Conservation (phyloP, 2,888 invertebrate genomes). For the Torymus aiolomorphi region DNA sequence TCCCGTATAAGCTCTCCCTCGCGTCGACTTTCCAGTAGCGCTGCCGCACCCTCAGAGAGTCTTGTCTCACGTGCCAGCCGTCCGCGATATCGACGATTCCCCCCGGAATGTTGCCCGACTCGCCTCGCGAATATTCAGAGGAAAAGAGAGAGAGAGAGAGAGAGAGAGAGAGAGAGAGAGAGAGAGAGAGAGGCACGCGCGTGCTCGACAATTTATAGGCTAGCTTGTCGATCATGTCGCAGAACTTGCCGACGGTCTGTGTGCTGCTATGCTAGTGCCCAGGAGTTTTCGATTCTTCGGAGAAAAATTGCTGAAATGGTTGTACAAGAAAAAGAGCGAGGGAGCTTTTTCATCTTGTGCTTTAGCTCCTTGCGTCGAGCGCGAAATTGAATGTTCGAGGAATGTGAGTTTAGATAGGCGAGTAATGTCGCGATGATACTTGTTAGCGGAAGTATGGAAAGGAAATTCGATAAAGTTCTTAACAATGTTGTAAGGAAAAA, state of each 20-base stretch:
- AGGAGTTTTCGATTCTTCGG: constrained; percentile 14
- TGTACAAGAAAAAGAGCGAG: not conserved
- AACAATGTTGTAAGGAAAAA: no score
- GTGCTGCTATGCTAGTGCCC: not conserved
- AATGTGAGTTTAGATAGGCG: not conserved
- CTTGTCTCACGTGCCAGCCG: constrained; percentile 54
- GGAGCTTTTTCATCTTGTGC: constrained; percentile 20
- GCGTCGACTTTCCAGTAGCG: constrained; percentile 38
- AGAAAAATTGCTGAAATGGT: constrained; percentile 34
- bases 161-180: no score
- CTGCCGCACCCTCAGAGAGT: constrained; percentile 4
- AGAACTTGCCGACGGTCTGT: constrained; percentile 34
- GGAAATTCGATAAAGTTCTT: not conserved
- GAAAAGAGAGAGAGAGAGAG: not conserved
- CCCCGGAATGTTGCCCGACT: constrained; percentile 38
- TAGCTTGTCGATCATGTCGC: constrained; percentile 25
- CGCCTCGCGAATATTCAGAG: constrained; percentile 46
- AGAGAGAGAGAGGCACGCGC: no score
- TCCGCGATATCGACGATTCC: constrained; percentile 60
- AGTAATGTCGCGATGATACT: constrained; percentile 4
- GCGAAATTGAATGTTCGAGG: constrained; percentile 17
- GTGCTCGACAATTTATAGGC: constrained; percentile 53
- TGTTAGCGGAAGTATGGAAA: not conserved
- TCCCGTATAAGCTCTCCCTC: constrained; percentile 46
- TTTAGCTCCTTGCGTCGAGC: constrained; percentile 22